Evolutionary conservation across 1,140 invertebrate species (phyloP), one percentile per base, ranked within the genome.

Genomic region (Coenobita brevimanus): DNA sequence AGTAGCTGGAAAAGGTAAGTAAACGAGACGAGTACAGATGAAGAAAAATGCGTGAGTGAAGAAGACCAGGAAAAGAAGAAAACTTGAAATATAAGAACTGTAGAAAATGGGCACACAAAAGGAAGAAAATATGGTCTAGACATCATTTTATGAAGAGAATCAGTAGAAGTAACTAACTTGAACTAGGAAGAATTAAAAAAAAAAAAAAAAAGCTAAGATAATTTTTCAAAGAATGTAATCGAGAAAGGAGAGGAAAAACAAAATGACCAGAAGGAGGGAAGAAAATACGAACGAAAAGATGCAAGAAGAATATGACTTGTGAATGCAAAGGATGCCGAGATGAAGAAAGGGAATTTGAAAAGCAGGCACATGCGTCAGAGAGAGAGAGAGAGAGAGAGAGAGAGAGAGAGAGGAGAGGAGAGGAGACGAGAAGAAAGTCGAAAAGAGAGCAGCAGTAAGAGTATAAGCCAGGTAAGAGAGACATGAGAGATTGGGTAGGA

Each of bases 401-500:
- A 21, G 33, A 24, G n/a, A 41, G 69, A 73, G 64, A 67, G 64
- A 36, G 24, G n/a, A 71, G 36, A 15, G 67, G 41, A 54, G 41
- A 64, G 27, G n/a, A 79, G 21, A 50, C 46, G 6, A 50, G 46
- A 50, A 17, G n/a, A n/a, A n/a, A n/a, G n/a, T n/a, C n/a, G n/a
- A n/a, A n/a, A n/a, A n/a, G n/a, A n/a, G n/a, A n/a, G n/a, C n/a
- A n/a, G n/a, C n/a, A n/a, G n/a, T n/a, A n/a, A n/a, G n/a, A n/a
- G n/a, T n/a, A n/a, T n/a, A n/a, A 54, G 8, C 73, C 73, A 21
- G 46, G 41, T 54, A 46, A 80, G 78, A 54, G 54, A 80, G 79
- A 82, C 57, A 82, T 41, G 62, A 60, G 36, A 82, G 79, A 82
- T 82, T 3, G 36, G 2, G 57, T 10, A 38, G 46, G 62, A 82